Base-by-base conservation (phyloP, 2,888 invertebrate genomes). In the Baccha elongata region DNA sequence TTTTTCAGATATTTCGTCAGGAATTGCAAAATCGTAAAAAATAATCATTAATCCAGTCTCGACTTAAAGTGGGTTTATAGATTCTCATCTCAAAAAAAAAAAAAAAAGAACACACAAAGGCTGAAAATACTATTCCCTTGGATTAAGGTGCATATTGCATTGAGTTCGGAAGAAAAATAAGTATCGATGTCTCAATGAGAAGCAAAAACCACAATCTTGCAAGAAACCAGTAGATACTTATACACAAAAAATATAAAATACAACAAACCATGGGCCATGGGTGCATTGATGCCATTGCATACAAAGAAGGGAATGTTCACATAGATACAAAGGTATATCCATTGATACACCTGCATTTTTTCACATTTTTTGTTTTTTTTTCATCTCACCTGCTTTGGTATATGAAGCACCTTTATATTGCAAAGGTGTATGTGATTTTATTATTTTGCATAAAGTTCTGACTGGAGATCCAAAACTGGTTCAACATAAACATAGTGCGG, bases 291-390 rank as follows among this genome's bases (percentile, higher is more conserved):
- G 52, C 29, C 17, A 17, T 29, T 52, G 13, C 52, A 52, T n/a
- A n/a, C n/a, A n/a, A n/a, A n/a, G n/a, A n/a, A n/a, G n/a, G 23
- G 29, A 29, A 55, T 55, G 37, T 55, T 32, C 58, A 35, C 50
- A n/a, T 15, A 50, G 40, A 52, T 13, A 32, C 44, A 62, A 68
- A 67, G 65, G 44, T 15, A 15, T 58, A 50, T 32, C 29, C 17
- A 3, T 32, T 10, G 26, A 23, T 44, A 73, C 79, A 79, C 79
- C 79, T 79, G 79, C 79, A 73, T 73, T 46, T 76, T 40, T 11
- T n/a, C n/a, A n/a, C n/a, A n/a, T 69, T 37, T 65, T 55, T 64
- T 58, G 48, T 58, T 13, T 13, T 40, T 32, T 42, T 65, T 64
- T 15, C 29, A 58, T 44, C 52, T 76, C 81, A 81, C 81, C 81